phyloP scores from a whole-genome alignment of 2,113 vertebrate species.

The Syngnathoides biaculeatus region DNA sequence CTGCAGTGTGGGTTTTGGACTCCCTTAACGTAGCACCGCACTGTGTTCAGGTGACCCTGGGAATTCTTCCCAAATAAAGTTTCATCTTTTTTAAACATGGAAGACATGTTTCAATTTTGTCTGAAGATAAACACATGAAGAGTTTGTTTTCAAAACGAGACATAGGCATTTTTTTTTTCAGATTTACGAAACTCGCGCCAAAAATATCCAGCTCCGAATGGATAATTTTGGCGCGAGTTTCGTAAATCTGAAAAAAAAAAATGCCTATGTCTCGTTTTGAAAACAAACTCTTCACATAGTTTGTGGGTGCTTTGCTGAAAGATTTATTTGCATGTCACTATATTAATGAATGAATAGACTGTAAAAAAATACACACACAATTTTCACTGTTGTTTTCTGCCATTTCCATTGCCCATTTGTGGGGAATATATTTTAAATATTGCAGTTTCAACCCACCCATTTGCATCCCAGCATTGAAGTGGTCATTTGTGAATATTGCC shows the following conservation, averaged over 20 bases:
- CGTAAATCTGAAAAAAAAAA: no score
- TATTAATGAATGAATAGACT: neutral
- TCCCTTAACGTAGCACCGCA: constrained; percentile 47
- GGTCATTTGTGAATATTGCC: constrained; percentile 25
- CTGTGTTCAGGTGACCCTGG: constrained; percentile 62
- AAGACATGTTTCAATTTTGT: neutral
- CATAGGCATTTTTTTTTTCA: no score
- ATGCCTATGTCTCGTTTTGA: no score
- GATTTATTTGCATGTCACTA: neutral
- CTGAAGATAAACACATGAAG: neutral
- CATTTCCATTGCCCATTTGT: neutral
- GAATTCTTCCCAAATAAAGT: constrained; percentile 30
- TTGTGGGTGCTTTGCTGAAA: neutral
- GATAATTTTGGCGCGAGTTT: no score
- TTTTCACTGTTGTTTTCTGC: neutral
- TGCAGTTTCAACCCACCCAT: constrained; percentile 1
- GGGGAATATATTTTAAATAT: constrained; percentile 4
- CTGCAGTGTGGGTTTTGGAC: constrained; percentile 60
- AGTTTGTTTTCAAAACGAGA: no score
- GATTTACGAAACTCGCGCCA: no score
- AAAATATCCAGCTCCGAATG: no score
- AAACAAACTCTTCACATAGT: no score
- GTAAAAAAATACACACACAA: neutral
- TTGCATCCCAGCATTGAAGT: constrained; percentile 10
- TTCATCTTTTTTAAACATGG: neutral